These are phyloP conservation scores for Glomeris marginata DNA, from an alignment of 2,888 invertebrate species.

Conservation along the genomic window DNA sequence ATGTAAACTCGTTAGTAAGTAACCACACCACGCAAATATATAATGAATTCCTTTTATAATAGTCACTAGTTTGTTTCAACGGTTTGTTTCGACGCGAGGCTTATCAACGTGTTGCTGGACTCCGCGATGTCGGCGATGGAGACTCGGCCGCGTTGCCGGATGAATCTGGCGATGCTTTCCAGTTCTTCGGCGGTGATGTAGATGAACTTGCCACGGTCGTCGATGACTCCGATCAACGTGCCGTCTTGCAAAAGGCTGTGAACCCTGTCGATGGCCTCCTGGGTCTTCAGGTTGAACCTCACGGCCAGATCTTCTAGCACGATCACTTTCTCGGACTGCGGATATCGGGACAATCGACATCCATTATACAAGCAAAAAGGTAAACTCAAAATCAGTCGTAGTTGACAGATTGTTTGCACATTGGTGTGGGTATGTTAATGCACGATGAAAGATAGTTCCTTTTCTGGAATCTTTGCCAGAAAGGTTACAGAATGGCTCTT, in stretches of 20 bases:
- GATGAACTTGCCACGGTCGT: slow-evolving; percentile 97
- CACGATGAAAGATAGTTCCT: too few species aligned
- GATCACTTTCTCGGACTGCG: slow-evolving; percentile 70
- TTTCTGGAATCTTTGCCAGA: too few species aligned
- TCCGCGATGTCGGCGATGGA: slow-evolving; percentile 88
- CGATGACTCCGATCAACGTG: slow-evolving; percentile 84
- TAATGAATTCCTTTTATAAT: slow-evolving; percentile 7
- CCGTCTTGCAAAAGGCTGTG: slow-evolving; percentile 67
- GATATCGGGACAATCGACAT: neutral
- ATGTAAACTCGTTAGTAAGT: too few species aligned
- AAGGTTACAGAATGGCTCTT: too few species aligned
- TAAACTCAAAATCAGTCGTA: slow-evolving; percentile 1
- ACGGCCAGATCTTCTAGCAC: slow-evolving; percentile 84
- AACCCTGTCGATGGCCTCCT: slow-evolving; percentile 72
- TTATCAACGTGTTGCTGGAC: slow-evolving; percentile 77
- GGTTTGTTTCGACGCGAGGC: slow-evolving; percentile 40
- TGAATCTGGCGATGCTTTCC: slow-evolving; percentile 84
- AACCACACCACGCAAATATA: too few species aligned
- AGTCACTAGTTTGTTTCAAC: slow-evolving; percentile 22
- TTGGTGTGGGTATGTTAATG: too few species aligned
- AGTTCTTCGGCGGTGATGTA: slow-evolving; percentile 86
- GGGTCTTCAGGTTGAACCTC: slow-evolving; percentile 79
- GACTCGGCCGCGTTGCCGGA: slow-evolving; percentile 83
- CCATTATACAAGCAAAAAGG: neutral
- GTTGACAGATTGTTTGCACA: too few species aligned